Evolutionary conservation across 2,888 invertebrate genomes (phyloP).

Genomic region (Apotomis betuletana): DNA sequence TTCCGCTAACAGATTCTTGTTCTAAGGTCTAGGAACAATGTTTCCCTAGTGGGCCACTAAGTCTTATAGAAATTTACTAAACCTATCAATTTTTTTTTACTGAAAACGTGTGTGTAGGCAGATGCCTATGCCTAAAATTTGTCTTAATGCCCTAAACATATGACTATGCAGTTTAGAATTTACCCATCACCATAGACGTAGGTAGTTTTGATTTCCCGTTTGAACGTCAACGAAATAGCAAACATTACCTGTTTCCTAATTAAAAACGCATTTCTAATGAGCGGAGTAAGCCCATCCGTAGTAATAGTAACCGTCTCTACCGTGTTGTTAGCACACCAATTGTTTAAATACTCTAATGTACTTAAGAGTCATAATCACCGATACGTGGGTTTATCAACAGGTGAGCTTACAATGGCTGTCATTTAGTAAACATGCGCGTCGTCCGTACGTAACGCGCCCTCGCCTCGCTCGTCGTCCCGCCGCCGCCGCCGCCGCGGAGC

Average conservation of each 20-base stretch:
- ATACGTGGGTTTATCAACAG: background rate
- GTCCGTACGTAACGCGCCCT: background rate
- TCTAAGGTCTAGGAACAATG: too few relatives aligned
- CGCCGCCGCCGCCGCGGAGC: too few relatives aligned
- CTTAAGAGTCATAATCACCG: background rate
- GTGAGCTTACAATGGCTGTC: background rate
- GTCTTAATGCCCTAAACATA: too few relatives aligned
- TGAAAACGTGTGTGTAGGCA: too few relatives aligned
- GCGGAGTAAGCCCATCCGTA: slow-evolving; percentile 2
- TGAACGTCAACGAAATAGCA: background rate
- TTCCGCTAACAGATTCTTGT: too few relatives aligned
- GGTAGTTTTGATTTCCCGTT: background rate
- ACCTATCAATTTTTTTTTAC: too few relatives aligned
- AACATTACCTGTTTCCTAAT: slow-evolving; percentile 12
- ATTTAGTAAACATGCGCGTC: background rate
- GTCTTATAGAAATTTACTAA: too few relatives aligned
- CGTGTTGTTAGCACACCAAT: background rate
- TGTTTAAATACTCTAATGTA: background rate
- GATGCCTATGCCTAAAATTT: too few relatives aligned
- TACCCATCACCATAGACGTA: background rate
- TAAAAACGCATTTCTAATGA: slow-evolving; percentile 8
- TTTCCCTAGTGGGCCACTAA: too few relatives aligned
- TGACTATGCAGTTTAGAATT: too few relatives aligned
- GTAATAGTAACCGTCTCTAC: background rate
- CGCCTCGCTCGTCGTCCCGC: too few relatives aligned